Base-by-base conservation (phyloP, 2,888 invertebrate species). In the Pandemis cinnamomeana region DNA sequence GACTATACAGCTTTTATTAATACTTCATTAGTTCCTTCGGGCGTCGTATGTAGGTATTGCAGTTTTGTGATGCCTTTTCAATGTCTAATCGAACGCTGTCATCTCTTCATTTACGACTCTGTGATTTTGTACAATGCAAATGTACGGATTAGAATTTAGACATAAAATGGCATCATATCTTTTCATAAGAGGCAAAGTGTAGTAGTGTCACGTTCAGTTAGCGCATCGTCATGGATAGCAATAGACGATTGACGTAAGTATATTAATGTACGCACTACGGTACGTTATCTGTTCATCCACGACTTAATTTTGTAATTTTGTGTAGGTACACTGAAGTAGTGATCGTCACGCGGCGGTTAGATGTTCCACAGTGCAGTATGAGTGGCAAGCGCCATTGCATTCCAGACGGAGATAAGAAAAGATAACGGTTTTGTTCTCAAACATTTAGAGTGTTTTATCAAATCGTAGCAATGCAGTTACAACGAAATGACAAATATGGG, bases 371-470 rank as follows among this genome's bases (percentile, higher is more conserved):
- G 60, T 73, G 69, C 69, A 73, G 69, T 11, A 48, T 48, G n/a
- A 53, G 48, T 63, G 63, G 44, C 53, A 69, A 69, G 68, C 69
- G 69, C 64, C 64, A 70, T 64, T 69, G 64, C 73, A 73, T 73
- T 70, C 73, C 73, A 60, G 20, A 48, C 64, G 15, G 58, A 58
- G 73, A 73, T 73, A 73, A 73, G 64, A 60, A 20, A 51, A 73
- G 69, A 73, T 70, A 70, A 73, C 51, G 60, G 69, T 27, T 69
- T 64, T 64, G 69, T 73, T 60, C 48, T 66, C 44, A 73, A 69
- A 73, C 64, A 73, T 73, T 73, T 70, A 27, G 48, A 69, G 73
- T 73, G 67, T 72, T 70, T 73, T 73, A 73, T 70, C 73, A 73
- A 72, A 73, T 70, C 64, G 58, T 66, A 41, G 53, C 44, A 6